Evolutionary conservation across 2,888 invertebrate species (phyloP).

Genomic region (Aquatica leii): DNA sequence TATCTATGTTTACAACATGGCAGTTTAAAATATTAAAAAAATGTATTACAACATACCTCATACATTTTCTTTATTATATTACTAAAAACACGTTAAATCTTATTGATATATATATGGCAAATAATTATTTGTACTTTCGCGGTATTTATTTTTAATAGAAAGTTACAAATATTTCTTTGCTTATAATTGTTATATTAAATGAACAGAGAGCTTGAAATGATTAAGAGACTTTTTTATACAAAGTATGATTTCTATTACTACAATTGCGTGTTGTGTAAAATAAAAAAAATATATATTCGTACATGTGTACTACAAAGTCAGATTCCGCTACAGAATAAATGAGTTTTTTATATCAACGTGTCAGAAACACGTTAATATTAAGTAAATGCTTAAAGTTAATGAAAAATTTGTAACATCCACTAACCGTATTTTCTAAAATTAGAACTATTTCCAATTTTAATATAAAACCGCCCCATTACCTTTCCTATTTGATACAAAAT

Average conservation of each 20-base stretch:
- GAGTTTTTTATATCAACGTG: neutral
- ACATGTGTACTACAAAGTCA: neutral
- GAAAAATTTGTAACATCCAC: neutral
- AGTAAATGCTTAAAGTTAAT: constrained; percentile 5
- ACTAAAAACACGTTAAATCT: neutral
- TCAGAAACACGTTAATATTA: neutral
- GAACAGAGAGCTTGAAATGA: constrained; percentile 32
- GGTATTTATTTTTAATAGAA: too few species aligned
- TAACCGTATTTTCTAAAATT: neutral
- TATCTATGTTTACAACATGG: constrained; percentile 17
- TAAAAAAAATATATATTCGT: neutral
- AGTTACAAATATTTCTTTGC: too few species aligned
- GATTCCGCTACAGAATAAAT: neutral
- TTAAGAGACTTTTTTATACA: neutral
- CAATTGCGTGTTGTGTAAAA: neutral
- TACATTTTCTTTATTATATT: neutral
- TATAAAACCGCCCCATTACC: neutral
- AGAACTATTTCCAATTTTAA: neutral
- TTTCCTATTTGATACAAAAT: constrained; percentile 1
- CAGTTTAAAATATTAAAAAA: constrained; percentile 19
- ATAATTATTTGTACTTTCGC: too few species aligned
- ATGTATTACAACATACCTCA: constrained; percentile 5
- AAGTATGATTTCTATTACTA: too few species aligned
- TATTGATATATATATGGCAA: neutral
- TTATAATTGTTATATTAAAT: too few species aligned